A percentile compares a stretch with the other conserved stretches of the same genome.
Conservation (phyloP, 2,888 invertebrate genomes). For the Trissoscelio sp. region DNA sequence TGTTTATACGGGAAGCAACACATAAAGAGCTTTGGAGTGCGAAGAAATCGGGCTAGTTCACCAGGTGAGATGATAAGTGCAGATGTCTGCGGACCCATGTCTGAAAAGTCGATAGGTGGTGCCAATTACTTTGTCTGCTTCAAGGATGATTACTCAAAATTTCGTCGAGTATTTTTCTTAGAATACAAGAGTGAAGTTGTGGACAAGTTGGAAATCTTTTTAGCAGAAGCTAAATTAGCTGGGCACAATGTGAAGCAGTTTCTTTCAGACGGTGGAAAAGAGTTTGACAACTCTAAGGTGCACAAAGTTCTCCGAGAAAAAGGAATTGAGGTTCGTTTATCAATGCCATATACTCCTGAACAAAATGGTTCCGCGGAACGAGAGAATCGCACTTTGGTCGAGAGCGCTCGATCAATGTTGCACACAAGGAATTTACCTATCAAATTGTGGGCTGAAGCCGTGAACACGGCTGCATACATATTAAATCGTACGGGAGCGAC, state of each 20-base stretch:
- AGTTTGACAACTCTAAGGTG: constrained; percentile 21
- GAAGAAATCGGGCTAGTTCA: constrained; percentile 3
- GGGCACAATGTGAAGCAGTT: constrained; percentile 11
- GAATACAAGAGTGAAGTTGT: constrained; percentile 63
- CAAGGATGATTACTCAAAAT: constrained; percentile 67
- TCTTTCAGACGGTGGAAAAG: constrained; percentile 26
- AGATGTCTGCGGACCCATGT: constrained; percentile 67
- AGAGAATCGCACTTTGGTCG: constrained; percentile 40
- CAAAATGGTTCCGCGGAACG: constrained; percentile 42
- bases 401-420: constrained; percentile 31
- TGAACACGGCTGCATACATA: too few species aligned
- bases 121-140: constrained; percentile 66
- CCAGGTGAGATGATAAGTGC: constrained; percentile 62
- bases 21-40: constrained; percentile 72
- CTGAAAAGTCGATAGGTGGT: constrained; percentile 44
- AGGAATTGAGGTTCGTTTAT: constrained; percentile 20
- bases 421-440: constrained; percentile 5
- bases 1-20: constrained; percentile 72
- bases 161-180: constrained; percentile 57
- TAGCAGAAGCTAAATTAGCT: constrained; percentile 56
- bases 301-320: constrained; percentile 2
- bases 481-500: constrained; percentile 72
- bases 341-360: constrained; percentile 38
- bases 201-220: constrained; percentile 45
- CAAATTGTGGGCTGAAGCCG: too few species aligned